Conservation (phyloP, 2,888 invertebrate genomes). For the Cataglyphis altisquamis region DNA sequence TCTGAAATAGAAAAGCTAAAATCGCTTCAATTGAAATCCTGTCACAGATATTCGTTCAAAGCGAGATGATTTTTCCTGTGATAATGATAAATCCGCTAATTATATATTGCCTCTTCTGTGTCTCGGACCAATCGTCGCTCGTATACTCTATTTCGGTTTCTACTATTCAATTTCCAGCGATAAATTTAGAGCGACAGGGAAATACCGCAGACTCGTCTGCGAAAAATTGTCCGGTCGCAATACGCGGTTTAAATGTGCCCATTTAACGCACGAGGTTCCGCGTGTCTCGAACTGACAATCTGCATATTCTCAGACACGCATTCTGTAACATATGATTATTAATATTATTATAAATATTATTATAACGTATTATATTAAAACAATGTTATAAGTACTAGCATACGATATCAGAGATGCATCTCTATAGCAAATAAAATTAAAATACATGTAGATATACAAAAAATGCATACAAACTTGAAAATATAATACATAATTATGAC, state of each 20-base stretch:
- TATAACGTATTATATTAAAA: neutral
- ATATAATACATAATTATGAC: neutral
- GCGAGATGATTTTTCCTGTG: neutral
- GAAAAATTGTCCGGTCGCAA: constrained; percentile 42
- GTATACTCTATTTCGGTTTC: constrained; percentile 58
- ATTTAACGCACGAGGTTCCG: neutral
- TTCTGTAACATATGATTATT: neutral
- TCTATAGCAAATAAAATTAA: neutral
- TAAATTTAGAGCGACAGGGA: constrained; percentile 65
- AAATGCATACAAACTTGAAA: neutral
- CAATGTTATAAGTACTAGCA: neutral
- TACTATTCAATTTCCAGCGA: constrained; percentile 62
- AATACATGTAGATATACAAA: no score
- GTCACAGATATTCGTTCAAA: neutral
- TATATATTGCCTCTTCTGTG: neutral
- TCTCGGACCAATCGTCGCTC: neutral
- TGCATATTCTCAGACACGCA: neutral
- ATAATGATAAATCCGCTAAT: constrained; percentile 21
- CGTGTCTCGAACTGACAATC: neutral
- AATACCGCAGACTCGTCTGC: constrained; percentile 5
- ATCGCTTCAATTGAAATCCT: neutral
- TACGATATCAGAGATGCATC: neutral
- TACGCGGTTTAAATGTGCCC: neutral
- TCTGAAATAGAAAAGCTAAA: neutral
- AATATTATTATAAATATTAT: no score